Base-by-base conservation (phyloP, 92 coral and sea anemone species). In the Nematostella vectensis region DNA sequence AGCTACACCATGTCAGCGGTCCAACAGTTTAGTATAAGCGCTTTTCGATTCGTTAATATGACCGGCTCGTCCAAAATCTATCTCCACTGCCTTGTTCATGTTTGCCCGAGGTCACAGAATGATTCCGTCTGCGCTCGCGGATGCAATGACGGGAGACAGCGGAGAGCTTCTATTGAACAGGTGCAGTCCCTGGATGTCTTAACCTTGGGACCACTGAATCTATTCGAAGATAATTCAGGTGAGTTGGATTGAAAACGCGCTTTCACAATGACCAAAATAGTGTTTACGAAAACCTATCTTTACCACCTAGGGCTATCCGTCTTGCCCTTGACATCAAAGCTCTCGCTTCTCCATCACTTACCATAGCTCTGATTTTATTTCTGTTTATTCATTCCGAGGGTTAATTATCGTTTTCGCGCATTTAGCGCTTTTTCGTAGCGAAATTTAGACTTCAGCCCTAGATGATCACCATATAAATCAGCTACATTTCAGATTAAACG, bases 21-120 rank as follows among this genome's bases (percentile, higher is more conserved):
- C 25, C 94, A 83, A 26, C 76, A 70, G 36, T 83, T 83, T 51
- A 78, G 66, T 26, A 59, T 83, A 27, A 55, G 70, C 56, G 76
- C 94, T 13, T 83, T 83, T 55, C 78, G 75, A 12, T 83, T 83
- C 65, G 31, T 61, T 2, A 44, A 57, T 26, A 47, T 52, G 12
- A 9, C 73, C 16, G 16, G 20, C n/a, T 55, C 62, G 0, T 50
- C 68, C 1, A 13, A 57, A 0, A 65, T 83, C 29, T 74, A 68
- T 47, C 58, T 83, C 24, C 94, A 83, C 58, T 83, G 94, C 29
- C 27, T 51, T 25, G 83, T 83, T 0, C 71, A 63, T 27, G 83
- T 75, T 6, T 83, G 94, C 45, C 57, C 60, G 44, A 56, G 58
- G 4, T 44, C 79, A 11, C 82, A 83, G 36, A 64, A 51, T 1